These are phyloP conservation scores for Acholoe squamosa DNA, from an alignment of 2,888 invertebrate genomes.

Conservation along the genomic window DNA sequence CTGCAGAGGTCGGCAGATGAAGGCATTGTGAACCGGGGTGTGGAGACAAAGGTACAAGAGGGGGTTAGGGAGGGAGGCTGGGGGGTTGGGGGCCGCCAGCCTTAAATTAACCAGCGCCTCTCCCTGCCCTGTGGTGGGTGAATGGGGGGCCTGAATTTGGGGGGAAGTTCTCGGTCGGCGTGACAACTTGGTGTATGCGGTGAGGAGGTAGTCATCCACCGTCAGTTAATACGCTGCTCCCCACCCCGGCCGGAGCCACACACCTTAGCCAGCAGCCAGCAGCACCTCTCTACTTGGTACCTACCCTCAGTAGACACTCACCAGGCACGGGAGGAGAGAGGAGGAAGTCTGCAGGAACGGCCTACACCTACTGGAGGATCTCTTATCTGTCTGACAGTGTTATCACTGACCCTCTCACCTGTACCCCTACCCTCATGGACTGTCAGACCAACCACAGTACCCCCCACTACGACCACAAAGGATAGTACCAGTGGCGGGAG, in stretches of 20 bases:
- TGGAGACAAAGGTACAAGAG: constrained; percentile 45
- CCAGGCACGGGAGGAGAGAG: background rate
- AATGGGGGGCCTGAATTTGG: background rate
- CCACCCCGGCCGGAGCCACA: background rate
- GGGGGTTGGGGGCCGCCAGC: constrained; percentile 25
- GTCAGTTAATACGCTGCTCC: background rate
- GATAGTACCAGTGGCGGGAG: background rate
- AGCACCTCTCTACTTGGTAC: background rate
- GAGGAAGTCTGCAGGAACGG: background rate
- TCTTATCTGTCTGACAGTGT: background rate
- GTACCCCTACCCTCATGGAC: background rate
- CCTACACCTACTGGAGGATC: background rate
- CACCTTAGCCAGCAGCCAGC: background rate
- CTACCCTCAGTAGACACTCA: background rate
- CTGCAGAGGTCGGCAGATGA: constrained; percentile 44
- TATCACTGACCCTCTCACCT: background rate
- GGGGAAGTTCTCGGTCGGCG: constrained; percentile 28
- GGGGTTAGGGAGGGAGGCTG: background rate
- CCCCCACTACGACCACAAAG: background rate
- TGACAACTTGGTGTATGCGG: constrained; percentile 51
- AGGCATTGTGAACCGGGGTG: constrained; percentile 57
- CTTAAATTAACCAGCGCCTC: background rate
- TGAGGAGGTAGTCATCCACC: background rate
- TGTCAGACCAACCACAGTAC: background rate
- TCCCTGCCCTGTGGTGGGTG: background rate